Evolutionary conservation across 37 sponge, comb jelly and placozoan genomes (phyloP).

Genomic region (Chondrilla cf. caribensis): DNA sequence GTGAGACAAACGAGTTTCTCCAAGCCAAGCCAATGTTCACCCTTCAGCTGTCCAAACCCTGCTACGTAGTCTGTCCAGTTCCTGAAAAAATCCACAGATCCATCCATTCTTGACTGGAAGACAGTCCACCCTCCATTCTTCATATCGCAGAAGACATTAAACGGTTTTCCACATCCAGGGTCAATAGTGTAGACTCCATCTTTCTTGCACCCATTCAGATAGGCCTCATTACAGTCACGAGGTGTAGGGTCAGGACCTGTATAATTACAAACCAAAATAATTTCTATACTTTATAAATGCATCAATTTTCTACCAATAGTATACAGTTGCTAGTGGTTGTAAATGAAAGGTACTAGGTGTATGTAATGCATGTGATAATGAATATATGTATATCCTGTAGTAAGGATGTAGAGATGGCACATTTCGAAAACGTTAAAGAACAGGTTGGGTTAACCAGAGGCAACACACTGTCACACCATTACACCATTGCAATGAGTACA

Average conservation of each 20-base stretch:
- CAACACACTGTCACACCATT: no score
- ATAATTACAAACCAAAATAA: no score
- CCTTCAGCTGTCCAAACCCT: conserved; percentile 19
- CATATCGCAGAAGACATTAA: conserved; percentile 27
- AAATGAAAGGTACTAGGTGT: no score
- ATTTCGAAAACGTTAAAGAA: no score
- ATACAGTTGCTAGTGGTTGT: no score
- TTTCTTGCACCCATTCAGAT: neutral
- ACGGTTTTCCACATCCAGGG: conserved; percentile 1
- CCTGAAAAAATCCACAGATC: neutral
- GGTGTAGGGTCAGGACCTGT: neutral
- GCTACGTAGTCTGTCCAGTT: conserved; percentile 13
- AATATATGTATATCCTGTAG: no score
- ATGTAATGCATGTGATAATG: no score
- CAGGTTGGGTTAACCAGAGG: no score
- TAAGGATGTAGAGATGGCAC: no score
- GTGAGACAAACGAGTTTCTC: conserved; percentile 3
- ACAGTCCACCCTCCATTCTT: conserved; percentile 31
- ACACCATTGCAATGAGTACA: no score
- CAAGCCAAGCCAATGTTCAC: conserved; percentile 30
- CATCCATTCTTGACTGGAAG: conserved; percentile 21
- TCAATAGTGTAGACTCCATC: conserved; percentile 29
- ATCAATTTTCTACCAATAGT: no score
- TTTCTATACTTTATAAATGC: no score
- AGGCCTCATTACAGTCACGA: conserved; percentile 6